Evolutionary conservation across 1,140 invertebrate species (phyloP).

Genomic region (Meteorus sp.): DNA sequence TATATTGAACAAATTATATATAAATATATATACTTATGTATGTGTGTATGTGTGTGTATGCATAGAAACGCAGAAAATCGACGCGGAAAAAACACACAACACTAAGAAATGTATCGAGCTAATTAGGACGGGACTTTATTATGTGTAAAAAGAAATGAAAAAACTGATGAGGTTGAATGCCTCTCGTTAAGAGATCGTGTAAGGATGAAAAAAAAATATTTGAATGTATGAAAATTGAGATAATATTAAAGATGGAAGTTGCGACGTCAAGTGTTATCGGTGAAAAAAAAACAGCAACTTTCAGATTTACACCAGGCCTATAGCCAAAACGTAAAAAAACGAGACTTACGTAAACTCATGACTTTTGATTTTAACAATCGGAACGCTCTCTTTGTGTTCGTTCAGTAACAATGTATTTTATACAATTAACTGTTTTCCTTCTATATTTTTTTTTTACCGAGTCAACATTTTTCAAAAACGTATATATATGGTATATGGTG

Average conservation of each 20-base stretch:
- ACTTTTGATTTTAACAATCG: not conserved
- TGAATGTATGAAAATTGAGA: not conserved
- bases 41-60: conserved; percentile 13
- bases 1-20: conserved; percentile 6
- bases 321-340: not conserved
- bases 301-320: not conserved
- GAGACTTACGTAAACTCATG: not conserved
- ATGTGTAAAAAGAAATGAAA: conserved; percentile 43
- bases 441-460: not conserved
- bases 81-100: conserved; percentile 38
- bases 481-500: no score
- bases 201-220: conserved; percentile 16
- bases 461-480: no score
- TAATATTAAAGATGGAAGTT: conserved; percentile 27
- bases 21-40: conserved; percentile 3
- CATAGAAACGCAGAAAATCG: conserved; percentile 24
- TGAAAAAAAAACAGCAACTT: not conserved
- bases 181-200: conserved; percentile 9
- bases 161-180: conserved; percentile 13
- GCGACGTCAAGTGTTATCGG: not conserved
- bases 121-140: conserved; percentile 47
- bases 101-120: conserved; percentile 45
- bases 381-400: not conserved
- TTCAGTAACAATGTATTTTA: conserved; percentile 7
- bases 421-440: not conserved